Percentiles rank a stretch among this genome's conserved stretches.
phyloP scores from a whole-genome alignment of 2,888 invertebrate genomes.

The Cancer borealis region DNA sequence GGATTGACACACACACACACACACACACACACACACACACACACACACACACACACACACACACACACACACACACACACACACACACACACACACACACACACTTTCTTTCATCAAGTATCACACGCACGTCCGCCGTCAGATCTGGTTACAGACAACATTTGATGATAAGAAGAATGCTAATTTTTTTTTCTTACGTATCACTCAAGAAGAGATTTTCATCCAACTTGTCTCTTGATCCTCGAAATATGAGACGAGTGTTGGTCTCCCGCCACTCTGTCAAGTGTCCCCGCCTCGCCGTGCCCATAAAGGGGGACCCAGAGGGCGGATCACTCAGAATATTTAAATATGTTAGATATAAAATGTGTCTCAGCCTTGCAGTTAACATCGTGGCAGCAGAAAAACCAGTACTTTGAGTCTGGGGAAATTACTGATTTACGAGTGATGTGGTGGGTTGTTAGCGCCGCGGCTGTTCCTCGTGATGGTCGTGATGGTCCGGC shows the following conservation, averaged over 20 bases:
- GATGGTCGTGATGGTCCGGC: conserved; percentile 18
- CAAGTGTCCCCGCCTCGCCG: conserved; percentile 9
- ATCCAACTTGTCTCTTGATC: conserved; percentile 26
- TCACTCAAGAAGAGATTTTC: conserved; percentile 9
- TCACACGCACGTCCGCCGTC: conserved; percentile 33
- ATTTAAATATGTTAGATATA: not conserved
- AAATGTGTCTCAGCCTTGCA: not conserved
- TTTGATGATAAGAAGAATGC: not conserved
- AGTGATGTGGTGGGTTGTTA: not conserved
- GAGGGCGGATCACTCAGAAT: conserved; percentile 24
- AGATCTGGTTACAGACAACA: conserved; percentile 13
- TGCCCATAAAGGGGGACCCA: not conserved
- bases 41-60: conserved; percentile 39
- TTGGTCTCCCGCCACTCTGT: not conserved
- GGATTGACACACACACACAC: not conserved
- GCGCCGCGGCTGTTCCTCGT: not conserved
- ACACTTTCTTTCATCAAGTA: not conserved
- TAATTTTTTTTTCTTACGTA: not conserved
- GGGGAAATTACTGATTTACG: not conserved
- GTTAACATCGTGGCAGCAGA: not conserved
- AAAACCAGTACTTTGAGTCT: not conserved
- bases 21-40: conserved; percentile 33
- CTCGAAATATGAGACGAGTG: conserved; percentile 23
- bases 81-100: conserved; percentile 52
- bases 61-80: conserved; percentile 54